These are phyloP conservation scores for Microctonus hyperodae DNA, from an alignment of 2,888 invertebrate genomes.

Conservation along the genomic window DNA sequence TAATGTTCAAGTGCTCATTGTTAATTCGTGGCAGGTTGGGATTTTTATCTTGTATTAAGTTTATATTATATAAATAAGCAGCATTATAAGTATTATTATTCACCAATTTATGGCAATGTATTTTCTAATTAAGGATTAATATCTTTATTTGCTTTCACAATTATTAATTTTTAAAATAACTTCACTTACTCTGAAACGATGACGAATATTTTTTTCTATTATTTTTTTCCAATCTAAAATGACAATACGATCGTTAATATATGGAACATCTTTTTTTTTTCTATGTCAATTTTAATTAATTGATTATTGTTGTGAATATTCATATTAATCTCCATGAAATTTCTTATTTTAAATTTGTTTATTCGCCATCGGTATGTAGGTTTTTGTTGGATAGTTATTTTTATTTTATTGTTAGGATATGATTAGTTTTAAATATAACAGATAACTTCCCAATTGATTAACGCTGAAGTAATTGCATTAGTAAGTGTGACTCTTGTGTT, in stretches of 20 bases:
- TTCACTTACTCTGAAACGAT: conserved; percentile 10
- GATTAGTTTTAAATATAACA: conserved; percentile 15
- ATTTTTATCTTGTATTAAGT: conserved; percentile 18
- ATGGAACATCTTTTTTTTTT: neutral
- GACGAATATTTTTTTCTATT: neutral
- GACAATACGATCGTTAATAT: neutral
- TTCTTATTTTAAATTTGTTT: conserved; percentile 5
- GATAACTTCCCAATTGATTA: conserved; percentile 55
- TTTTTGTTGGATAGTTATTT: conserved; percentile 4
- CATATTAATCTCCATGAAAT: neutral
- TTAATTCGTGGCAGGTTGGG: conserved; percentile 56
- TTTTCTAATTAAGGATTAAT: conserved; percentile 11
- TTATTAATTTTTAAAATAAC: neutral
- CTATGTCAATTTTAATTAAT: neutral
- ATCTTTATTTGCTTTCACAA: neutral
- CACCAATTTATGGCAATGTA: conserved; percentile 27
- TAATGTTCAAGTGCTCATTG: conserved; percentile 53
- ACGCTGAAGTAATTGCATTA: conserved; percentile 53
- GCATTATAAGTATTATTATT: conserved; percentile 44
- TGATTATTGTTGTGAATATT: neutral
- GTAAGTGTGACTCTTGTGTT: conserved; percentile 58
- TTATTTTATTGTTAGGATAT: conserved; percentile 19
- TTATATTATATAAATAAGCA: conserved; percentile 17
- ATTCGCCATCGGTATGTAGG: conserved; percentile 1
- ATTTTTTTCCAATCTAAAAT: neutral